Evolutionary conservation across 2,797 vertebrate genomes (phyloP), one percentile per base, ranked within the genome.

Genomic region (Rachycentron canadum): DNA sequence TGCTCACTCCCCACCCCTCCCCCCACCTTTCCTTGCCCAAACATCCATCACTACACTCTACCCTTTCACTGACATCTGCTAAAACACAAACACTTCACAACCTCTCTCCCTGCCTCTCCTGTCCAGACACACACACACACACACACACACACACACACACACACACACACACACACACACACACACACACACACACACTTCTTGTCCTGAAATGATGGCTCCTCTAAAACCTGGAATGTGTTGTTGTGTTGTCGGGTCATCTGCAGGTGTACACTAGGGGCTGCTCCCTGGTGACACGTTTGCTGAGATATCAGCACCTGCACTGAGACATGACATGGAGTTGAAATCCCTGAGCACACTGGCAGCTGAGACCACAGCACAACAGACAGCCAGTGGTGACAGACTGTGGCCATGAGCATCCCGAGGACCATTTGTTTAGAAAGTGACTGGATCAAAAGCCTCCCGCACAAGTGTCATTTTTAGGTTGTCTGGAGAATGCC

Each of bases 21-120:
- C 61, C 73, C 82, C 82, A 85, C 81, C 89, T 82, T 71, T 79
- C 75, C 72, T 78, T 57, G 72, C 77, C 89, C 71, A 61, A 32
- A 81, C 91, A 93, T 94, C 88, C 90, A 93, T 94, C 93, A 93
- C 82, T 36, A 47, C 53, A 64, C 70, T 70, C 84, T 87, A 90
- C 76, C 84, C 87, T 89, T 92, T 91, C 83, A 75, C 87, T 92
- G 91, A 92, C 88, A 86, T 82, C 78, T 78, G 77, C 80, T 84
- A 88, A 91, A 92, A 93, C 81, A 92, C 88, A 88, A 91, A 89
- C 89, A 82, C 81, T 78, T 85, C 64, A 85, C 82, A 88, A 76
- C 65, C 78, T 65, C 78, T 80, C 76, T 55, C 65, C 16, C 63
- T 30, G 67, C 60, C 77, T 78, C 69, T 52, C 60, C 63, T 52